Percentiles rank a stretch among this genome's conserved stretches.
phyloP scores from a whole-genome alignment of 1,140 invertebrate genomes.

The Drosophila nigrodunni region DNA sequence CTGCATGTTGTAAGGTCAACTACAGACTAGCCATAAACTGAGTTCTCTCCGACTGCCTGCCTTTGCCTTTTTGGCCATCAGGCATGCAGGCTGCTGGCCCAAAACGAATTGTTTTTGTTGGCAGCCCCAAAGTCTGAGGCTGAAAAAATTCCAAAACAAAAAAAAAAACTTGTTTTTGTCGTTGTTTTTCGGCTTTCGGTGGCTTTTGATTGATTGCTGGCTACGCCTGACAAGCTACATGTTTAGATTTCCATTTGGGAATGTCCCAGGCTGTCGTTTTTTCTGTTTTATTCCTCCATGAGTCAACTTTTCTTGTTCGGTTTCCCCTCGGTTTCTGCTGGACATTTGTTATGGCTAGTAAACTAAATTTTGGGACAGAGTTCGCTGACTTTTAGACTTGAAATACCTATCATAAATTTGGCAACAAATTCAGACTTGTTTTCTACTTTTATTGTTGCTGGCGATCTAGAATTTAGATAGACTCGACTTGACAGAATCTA shows the following conservation, averaged over 20 bases:
- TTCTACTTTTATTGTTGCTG: background rate
- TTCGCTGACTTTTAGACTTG: constrained; percentile 24
- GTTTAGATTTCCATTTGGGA: constrained; percentile 34
- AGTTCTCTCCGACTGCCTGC: background rate
- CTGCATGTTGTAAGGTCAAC: constrained; percentile 32
- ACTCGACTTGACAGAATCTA: constrained; percentile 5
- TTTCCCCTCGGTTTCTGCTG: background rate
- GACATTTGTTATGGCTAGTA: constrained; percentile 4
- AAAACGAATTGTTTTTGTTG: constrained; percentile 18
- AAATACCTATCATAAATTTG: constrained; percentile 8
- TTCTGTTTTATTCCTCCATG: background rate
- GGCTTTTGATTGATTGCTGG: constrained; percentile 53
- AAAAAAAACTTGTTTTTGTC: constrained; percentile 32
- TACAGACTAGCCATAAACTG: background rate
- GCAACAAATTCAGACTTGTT: background rate
- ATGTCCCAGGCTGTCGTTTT: constrained; percentile 10
- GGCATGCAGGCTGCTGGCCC: constrained; percentile 12
- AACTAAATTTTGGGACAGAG: constrained; percentile 7
- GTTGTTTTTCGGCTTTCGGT: constrained; percentile 4
- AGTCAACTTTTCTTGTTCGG: constrained; percentile 17
- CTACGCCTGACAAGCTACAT: constrained; percentile 42
- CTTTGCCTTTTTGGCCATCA: constrained; percentile 1
- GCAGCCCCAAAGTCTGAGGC: background rate
- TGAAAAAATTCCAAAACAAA: background rate
- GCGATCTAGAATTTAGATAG: constrained; percentile 1